Conservation (phyloP, 2,113 vertebrate genomes). For the Charina bottae region DNA sequence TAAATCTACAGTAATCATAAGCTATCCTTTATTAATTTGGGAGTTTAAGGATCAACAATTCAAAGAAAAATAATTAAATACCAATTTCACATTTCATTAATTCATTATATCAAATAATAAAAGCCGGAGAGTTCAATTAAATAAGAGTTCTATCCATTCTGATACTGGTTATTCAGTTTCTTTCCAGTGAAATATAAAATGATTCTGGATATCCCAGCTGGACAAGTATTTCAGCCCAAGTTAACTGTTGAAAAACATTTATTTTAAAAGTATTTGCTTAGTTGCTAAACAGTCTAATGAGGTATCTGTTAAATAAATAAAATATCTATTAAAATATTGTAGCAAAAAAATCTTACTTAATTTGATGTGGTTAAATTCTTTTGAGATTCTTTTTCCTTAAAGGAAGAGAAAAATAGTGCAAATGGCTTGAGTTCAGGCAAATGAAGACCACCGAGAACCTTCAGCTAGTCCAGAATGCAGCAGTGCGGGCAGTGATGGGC, state of each 20-base stretch:
- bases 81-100: slow-evolving; percentile 41
- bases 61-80: slow-evolving; percentile 26
- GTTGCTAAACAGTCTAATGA: no score
- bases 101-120: neutral
- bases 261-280: neutral
- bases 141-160: slow-evolving; percentile 31
- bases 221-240: slow-evolving; percentile 23
- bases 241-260: neutral
- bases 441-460: no score
- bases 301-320: no score
- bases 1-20: slow-evolving; percentile 30
- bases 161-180: slow-evolving; percentile 24
- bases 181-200: slow-evolving; percentile 13
- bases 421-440: no score
- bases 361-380: no score
- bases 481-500: no score
- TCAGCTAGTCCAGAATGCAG: no score
- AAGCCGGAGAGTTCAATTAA: slow-evolving; percentile 25
- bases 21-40: slow-evolving; percentile 10
- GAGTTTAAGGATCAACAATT: slow-evolving; percentile 25
- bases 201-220: neutral
- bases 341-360: no score
- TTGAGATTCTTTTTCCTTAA: no score
- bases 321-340: no score
- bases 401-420: no score